Evolutionary conservation across 2,888 invertebrate species (phyloP), one percentile per base, ranked within the genome.

Genomic region (Drosophila multiciliata): DNA sequence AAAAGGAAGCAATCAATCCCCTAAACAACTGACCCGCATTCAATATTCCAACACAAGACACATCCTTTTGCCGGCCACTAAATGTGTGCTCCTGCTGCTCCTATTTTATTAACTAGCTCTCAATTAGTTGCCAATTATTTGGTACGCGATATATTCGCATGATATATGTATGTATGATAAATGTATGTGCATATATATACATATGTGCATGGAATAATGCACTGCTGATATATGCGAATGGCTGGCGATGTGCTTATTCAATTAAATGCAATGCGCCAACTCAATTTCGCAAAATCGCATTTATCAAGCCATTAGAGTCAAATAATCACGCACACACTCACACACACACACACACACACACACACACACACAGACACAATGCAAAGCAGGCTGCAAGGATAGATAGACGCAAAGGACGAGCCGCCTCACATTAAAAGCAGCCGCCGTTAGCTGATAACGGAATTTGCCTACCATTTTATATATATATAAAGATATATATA

Each of bases 291-390:
- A 45, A 83, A 91, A 91, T 92, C 91, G 69, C 91, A 92, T 91
- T 92, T 91, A 91, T 91, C 92, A 91, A 92, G 85, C 90, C 91
- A 92, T 91, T 91, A 91, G 91, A 90, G 90, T 88, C 90, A 88
- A 89, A 91, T 92, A 90, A 88, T 87, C 82, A 78, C 12, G 36
- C 66, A 52, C 35, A 58, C 40, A 32, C 54, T 45, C 33, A 15
- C 59, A 61, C 65, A 23, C 23, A 64, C n/a, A 58, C n/a, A 32
- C 42, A 49, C 54, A 66, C 60, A 49, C 26, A 50, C 60, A 49
- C 32, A 48, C 40, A 48, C 36, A 48, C 20, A 50, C 48, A 58
- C 9, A 48, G 50, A 53, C 68, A 75, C 73, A 67, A 60, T 65
- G 66, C 15, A 36, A 26, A 12, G 45, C 59, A 54, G 35, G 38